Base-by-base conservation (phyloP, 2,797 vertebrate genomes). In the Crossoptilon crossoptilon region DNA sequence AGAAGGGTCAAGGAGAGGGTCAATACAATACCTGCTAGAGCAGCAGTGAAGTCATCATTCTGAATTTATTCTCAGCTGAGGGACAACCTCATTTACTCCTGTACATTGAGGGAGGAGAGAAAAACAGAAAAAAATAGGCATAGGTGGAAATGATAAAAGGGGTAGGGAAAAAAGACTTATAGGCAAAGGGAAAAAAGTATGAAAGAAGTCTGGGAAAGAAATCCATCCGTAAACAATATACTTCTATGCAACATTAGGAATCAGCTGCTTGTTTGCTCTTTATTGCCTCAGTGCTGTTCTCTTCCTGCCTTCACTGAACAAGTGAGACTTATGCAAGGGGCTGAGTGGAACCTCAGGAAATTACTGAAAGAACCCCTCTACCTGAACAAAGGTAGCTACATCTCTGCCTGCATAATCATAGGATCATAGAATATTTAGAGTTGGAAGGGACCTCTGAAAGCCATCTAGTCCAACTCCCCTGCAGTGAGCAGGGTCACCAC, bases 11-110 rank as follows among this genome's bases (percentile, higher is more conserved):
- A 94, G 92, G 90, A 87, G 84, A 94, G 84, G 91, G 88, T 85
- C 86, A 80, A 78, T 91, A 66, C 82, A 77, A 84, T 93, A 88
- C 41, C 49, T 43, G 76, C 74, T 63, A 63, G 6, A 88, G 68
- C 88, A 87, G 84, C 71, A 93, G 55, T 78, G 86, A 46, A 91
- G 82, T 76, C 74, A 93, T 88, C 74, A 80, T 81, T 95, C 56
- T 81, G 74, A 96, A 94, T 95, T 91, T 96, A 90, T 90, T 95
- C 60, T 63, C 71, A 85, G 60, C 67, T 85, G 88, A 95, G 46
- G 39, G 75, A 93, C 74, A 95, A 43, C 19, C 33, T 89, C 56
- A 87, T 93, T 94, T 95, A 29, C 84, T 94, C 31, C 77, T 85
- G 19, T 44, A 53, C 78, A 78, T 29, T 69, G 72, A 94, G 6